These are phyloP conservation scores for Stercorarius parasiticus DNA, from an alignment of 2,113 vertebrate genomes.

Conservation along the genomic window DNA sequence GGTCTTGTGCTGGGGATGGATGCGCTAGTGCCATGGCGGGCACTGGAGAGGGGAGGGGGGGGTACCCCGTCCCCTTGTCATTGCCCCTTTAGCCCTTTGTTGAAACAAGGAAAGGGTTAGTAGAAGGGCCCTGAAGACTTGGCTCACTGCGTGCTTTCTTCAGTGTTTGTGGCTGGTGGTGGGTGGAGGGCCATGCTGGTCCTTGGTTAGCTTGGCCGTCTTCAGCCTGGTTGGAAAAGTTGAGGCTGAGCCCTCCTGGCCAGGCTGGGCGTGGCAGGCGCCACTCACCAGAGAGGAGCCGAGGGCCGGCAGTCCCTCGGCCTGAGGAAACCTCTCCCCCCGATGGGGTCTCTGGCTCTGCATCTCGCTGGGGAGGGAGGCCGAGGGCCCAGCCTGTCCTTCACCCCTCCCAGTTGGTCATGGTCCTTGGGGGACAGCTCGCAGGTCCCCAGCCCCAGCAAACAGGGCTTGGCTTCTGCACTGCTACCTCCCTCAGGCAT, in stretches of 20 bases:
- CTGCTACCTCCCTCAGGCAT: accelerated
- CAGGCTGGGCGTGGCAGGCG: accelerated
- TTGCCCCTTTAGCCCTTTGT: background rate
- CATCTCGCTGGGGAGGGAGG: accelerated
- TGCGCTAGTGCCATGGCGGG: accelerated
- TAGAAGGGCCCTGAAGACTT: background rate
- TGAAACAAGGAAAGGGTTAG: too few species aligned
- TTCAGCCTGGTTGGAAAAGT: accelerated
- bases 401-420: accelerated
- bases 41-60: background rate
- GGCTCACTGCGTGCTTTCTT: accelerated
- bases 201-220: accelerated
- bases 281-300: accelerated
- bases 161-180: background rate
- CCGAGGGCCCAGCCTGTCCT: background rate
- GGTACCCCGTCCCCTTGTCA: accelerated
- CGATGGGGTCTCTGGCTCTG: accelerated
- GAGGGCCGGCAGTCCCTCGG: accelerated
- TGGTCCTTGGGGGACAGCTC: accelerated
- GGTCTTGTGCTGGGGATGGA: background rate
- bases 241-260: background rate
- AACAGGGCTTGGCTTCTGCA: accelerated
- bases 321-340: background rate
- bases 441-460: accelerated
- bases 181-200: background rate